Conservation (phyloP, 2,888 invertebrate species). For the Nomada fabriciana region DNA sequence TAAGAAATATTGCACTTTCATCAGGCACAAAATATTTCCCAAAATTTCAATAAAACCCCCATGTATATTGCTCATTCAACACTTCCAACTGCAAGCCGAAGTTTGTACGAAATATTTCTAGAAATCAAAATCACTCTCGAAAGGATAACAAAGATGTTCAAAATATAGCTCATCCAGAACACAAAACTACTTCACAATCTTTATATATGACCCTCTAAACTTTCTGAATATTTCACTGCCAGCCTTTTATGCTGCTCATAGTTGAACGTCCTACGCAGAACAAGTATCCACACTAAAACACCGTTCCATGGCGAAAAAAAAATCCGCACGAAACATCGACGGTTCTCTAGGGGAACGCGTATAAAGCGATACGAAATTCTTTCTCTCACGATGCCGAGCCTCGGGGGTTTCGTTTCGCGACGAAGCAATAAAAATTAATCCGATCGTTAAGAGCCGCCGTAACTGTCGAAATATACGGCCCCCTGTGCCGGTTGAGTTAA, state of each 20-base stretch:
- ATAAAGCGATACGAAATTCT: conserved; percentile 72
- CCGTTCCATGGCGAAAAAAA: conserved; percentile 1
- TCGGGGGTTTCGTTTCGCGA: conserved; percentile 75
- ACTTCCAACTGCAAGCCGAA: too few relatives aligned
- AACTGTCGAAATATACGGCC: conserved; percentile 79
- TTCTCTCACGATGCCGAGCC: conserved; percentile 51
- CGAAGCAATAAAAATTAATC: conserved; percentile 80
- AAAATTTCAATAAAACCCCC: too few relatives aligned
- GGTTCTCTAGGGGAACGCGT: conserved; percentile 40
- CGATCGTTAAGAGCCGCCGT: conserved; percentile 77
- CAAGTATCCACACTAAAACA: neutral
- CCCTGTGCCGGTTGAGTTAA: conserved; percentile 60
- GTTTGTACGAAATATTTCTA: too few relatives aligned
- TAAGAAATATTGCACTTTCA: too few relatives aligned
- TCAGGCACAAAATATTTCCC: too few relatives aligned
- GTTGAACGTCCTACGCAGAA: neutral
- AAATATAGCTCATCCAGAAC: too few relatives aligned
- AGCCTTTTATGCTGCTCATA: neutral
- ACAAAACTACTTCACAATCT: too few relatives aligned
- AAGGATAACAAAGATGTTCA: too few relatives aligned
- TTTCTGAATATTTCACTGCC: neutral
- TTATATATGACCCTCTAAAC: too few relatives aligned
- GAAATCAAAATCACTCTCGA: too few relatives aligned
- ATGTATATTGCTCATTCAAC: too few relatives aligned
- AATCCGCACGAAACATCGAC: conserved; percentile 6